Evolutionary conservation across 2,113 vertebrate genomes (phyloP).

Genomic region (Hippoglossus stenolepis): DNA sequence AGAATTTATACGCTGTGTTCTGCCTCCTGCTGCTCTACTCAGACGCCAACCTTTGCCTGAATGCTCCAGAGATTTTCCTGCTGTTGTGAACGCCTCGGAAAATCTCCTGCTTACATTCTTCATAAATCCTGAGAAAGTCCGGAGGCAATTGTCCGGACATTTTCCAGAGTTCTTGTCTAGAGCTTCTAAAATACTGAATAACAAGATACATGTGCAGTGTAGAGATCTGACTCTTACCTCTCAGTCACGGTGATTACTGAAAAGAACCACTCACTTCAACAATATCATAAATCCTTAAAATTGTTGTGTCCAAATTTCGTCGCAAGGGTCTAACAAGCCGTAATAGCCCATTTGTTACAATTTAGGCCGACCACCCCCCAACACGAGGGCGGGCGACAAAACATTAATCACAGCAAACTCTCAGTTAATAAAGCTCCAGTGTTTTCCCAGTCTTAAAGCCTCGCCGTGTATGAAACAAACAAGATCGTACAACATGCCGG

Average conservation of each 20-base stretch:
- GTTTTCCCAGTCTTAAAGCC: slow-evolving; percentile 5
- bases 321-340: background rate
- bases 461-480: slow-evolving; percentile 6
- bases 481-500: background rate
- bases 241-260: background rate
- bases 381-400: slow-evolving; percentile 19
- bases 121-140: too few species aligned
- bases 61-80: too few species aligned
- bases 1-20: too few species aligned
- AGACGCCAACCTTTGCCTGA: too few species aligned
- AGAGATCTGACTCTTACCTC: background rate
- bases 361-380: slow-evolving; percentile 19
- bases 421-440: background rate
- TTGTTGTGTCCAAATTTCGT: background rate
- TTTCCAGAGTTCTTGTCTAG: too few species aligned
- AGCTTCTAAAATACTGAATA: too few species aligned
- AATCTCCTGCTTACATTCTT: too few species aligned
- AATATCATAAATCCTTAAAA: slow-evolving; percentile 33
- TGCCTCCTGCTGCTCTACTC: too few species aligned
- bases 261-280: too few species aligned
- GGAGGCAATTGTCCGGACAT: too few species aligned
- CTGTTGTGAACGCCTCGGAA: too few species aligned
- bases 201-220: background rate
- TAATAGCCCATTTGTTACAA: slow-evolving; percentile 43
- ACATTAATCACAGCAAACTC: slow-evolving; percentile 43